Percentiles rank a stretch among this genome's conserved stretches.
phyloP scores from a whole-genome alignment of 2,113 vertebrate genomes.

The Alexandromys fortis region DNA sequence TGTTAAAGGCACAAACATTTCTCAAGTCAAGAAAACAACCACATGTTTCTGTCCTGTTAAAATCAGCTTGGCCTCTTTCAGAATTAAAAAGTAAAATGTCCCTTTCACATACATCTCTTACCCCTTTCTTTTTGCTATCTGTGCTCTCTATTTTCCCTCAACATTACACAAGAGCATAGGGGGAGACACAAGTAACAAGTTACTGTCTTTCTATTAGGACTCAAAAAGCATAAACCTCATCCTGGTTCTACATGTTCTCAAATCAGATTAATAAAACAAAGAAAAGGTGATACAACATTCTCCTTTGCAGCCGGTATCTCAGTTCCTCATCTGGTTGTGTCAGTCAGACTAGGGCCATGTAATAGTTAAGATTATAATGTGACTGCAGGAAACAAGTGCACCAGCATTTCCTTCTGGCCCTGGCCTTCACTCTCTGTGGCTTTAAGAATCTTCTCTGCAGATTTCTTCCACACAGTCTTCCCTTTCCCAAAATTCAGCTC shows the following conservation, averaged over 20 bases:
- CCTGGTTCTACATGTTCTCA: background rate
- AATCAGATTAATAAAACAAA: background rate
- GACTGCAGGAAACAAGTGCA: background rate
- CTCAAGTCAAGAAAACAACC: background rate
- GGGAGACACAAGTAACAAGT: background rate
- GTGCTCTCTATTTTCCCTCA: background rate
- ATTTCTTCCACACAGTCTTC: conserved; percentile 50
- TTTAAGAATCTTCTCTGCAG: background rate
- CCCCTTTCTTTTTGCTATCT: background rate
- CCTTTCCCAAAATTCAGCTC: background rate
- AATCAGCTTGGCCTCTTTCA: background rate
- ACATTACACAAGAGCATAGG: rapidly evolving
- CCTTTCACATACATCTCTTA: background rate
- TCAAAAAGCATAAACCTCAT: background rate
- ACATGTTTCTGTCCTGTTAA: background rate
- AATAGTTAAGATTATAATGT: background rate
- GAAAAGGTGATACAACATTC: background rate
- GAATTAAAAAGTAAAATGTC: background rate
- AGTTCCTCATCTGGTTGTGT: background rate
- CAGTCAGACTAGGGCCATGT: too few species aligned
- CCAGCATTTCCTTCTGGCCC: background rate
- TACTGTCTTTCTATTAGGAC: rapidly evolving
- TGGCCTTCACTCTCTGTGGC: background rate
- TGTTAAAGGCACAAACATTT: conserved; percentile 29
- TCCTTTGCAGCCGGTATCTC: background rate